A percentile compares a stretch with the other conserved stretches of the same genome.
Conservation (phyloP, 2,888 invertebrate species). For the Petrolisthes cinctipes region DNA sequence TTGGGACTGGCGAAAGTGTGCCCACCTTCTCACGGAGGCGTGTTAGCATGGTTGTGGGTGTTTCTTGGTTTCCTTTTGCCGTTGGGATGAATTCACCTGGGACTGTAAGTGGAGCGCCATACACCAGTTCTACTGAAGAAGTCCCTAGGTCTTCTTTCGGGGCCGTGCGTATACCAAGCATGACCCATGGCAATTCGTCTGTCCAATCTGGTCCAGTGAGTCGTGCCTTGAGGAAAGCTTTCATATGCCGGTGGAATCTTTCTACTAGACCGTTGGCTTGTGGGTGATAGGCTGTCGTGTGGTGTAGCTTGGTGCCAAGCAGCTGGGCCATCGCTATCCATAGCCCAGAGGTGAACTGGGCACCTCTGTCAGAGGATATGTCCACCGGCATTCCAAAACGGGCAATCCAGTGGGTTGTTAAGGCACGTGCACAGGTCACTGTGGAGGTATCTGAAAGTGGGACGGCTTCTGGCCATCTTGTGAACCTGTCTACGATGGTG, state of each 20-base stretch:
- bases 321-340: slow-evolving; percentile 54
- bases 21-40: not conserved
- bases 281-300: not conserved
- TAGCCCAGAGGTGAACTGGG: slow-evolving; percentile 66
- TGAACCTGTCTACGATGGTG: no score
- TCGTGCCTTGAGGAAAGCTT: not conserved
- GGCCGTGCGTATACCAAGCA: not conserved
- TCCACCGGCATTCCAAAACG: no score
- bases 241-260: not conserved
- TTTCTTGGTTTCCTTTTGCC: no score
- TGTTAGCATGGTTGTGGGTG: not conserved
- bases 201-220: not conserved
- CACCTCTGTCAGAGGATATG: no score
- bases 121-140: no score
- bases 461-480: slow-evolving; percentile 68
- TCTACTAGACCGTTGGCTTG: not conserved
- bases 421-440: no score
- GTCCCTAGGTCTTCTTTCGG: no score
- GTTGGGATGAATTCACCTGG: no score
- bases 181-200: not conserved
- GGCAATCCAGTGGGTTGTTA: no score
- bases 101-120: no score
- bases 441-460: slow-evolving; percentile 69
- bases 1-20: not conserved
- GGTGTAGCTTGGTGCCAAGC: not conserved